These are phyloP conservation scores for Dicranocentrus wangi DNA, from an alignment of 2,888 invertebrate species.

Conservation along the genomic window DNA sequence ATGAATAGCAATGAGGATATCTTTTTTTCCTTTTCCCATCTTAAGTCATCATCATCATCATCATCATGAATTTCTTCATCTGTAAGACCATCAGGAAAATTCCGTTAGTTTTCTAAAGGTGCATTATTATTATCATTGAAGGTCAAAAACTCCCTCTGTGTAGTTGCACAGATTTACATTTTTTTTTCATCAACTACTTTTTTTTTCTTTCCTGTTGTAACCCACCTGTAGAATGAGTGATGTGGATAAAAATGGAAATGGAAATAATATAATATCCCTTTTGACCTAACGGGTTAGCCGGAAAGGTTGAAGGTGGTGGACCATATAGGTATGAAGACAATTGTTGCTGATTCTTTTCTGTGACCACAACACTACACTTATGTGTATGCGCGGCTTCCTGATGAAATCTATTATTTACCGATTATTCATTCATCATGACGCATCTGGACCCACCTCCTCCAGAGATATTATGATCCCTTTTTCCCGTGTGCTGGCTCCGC, in stretches of 20 bases:
- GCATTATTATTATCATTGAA: slow-evolving; percentile 32
- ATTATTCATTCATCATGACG: slow-evolving; percentile 11
- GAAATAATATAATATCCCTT: background rate
- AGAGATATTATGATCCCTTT: too few species aligned
- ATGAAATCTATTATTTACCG: slow-evolving; percentile 50
- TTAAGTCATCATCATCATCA: too few species aligned
- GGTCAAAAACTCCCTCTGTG: too few species aligned
- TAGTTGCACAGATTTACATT: background rate
- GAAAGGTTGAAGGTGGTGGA: too few species aligned
- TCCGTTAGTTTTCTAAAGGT: slow-evolving; percentile 9
- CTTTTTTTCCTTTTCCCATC: too few species aligned
- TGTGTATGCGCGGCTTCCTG: too few species aligned
- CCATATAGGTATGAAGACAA: background rate
- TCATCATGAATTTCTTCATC: too few species aligned
- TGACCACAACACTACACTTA: too few species aligned
- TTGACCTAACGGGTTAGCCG: background rate
- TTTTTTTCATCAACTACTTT: background rate
- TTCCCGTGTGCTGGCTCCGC: too few species aligned
- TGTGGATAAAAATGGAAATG: background rate
- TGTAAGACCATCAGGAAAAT: too few species aligned
- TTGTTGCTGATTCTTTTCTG: background rate
- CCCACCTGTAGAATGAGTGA: slow-evolving; percentile 13
- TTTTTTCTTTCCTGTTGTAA: too few species aligned
- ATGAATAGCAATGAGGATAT: too few species aligned
- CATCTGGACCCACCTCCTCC: background rate